Percentiles rank a stretch among this genome's conserved stretches.
Conservation (phyloP, 2,797 vertebrate genomes). For the Arnoldichthys spilopterus region DNA sequence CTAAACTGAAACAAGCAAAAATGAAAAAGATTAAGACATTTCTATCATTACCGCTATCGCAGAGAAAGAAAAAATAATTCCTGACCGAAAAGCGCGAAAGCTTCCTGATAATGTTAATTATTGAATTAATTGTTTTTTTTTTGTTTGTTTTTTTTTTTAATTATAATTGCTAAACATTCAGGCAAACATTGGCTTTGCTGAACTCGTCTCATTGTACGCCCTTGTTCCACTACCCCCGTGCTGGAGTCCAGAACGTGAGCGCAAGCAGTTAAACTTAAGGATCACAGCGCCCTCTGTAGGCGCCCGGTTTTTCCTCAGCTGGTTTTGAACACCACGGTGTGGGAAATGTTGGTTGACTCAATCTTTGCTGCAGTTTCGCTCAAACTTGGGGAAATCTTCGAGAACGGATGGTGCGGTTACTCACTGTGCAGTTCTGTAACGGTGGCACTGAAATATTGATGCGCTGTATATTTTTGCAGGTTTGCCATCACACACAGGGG, state of each 20-base stretch:
- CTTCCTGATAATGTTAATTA: not conserved
- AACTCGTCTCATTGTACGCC: not conserved
- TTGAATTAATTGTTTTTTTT: not conserved
- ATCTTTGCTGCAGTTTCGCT: not conserved
- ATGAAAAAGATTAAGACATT: no score
- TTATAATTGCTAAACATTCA: not conserved
- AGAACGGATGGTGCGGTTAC: not conserved
- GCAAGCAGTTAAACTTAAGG: slow-evolving; percentile 70
- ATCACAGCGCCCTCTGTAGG: slow-evolving; percentile 84
- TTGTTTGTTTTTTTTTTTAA: not conserved
- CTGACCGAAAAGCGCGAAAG: no score
- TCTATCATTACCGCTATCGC: not conserved
- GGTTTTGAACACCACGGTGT: slow-evolving; percentile 2
- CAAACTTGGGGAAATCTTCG: not conserved
- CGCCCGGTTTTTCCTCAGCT: slow-evolving; percentile 24
- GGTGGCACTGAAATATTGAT: not conserved
- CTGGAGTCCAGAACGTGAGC: not conserved
- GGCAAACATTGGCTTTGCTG: not conserved
- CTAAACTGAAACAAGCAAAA: not conserved
- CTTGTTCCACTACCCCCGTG: not conserved
- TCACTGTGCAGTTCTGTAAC: not conserved
- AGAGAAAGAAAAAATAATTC: not conserved
- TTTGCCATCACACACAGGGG: not conserved
- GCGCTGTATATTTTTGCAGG: not conserved
- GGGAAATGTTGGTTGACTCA: not conserved